A percentile compares a stretch with the other conserved stretches of the same genome.
Conservation (phyloP, 2,113 vertebrate species). For the Triplophysa tibetana region DNA sequence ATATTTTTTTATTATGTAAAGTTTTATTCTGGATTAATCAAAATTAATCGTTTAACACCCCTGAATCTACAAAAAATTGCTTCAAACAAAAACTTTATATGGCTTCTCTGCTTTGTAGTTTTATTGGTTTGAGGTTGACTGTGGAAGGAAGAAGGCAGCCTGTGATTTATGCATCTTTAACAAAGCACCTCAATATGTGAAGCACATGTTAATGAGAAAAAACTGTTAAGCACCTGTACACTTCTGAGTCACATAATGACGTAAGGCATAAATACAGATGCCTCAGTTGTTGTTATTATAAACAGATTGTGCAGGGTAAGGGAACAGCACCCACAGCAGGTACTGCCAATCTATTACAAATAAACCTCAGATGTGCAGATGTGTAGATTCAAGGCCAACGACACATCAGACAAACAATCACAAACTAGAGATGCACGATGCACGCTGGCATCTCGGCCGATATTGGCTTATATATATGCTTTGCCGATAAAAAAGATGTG, state of each 20-base stretch:
- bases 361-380: conserved; percentile 3
- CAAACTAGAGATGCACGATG: too few species aligned
- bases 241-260: conserved; percentile 18
- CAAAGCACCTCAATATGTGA: conserved; percentile 2
- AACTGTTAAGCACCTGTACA: conserved; percentile 15
- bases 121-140: neutral
- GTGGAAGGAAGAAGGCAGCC: neutral
- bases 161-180: neutral
- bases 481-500: too few species aligned
- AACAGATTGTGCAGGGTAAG: neutral
- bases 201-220: conserved; percentile 21
- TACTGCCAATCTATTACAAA: neutral
- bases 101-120: too few species aligned
- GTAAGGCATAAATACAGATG: conserved; percentile 17
- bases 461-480: too few species aligned
- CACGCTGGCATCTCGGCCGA: too few species aligned
- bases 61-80: too few species aligned
- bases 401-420: neutral
- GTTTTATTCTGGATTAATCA: too few species aligned
- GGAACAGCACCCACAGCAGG: neutral
- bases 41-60: too few species aligned
- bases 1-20: too few species aligned
- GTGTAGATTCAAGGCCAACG: neutral
- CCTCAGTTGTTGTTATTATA: conserved; percentile 20
- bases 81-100: too few species aligned